These are phyloP conservation scores for Pomatostomus ruficeps DNA, from an alignment of 2,113 vertebrate genomes.

Conservation along the genomic window DNA sequence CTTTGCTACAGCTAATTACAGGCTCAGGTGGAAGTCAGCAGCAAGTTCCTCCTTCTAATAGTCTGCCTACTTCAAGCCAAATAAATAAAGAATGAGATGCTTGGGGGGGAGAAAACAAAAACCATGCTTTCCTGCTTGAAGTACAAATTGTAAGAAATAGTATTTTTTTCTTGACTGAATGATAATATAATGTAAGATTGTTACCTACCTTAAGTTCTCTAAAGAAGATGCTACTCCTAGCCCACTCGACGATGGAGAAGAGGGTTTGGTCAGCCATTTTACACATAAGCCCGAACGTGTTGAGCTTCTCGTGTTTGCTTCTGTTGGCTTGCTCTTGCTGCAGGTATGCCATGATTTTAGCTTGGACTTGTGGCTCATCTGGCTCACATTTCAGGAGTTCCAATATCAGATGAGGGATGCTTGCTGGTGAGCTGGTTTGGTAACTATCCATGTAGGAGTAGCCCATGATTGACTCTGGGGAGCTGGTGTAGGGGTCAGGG, in stretches of 20 bases:
- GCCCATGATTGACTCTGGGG: constrained; percentile 95
- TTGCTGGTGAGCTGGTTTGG: constrained; percentile 87
- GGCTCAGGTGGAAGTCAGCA: background rate
- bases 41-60: background rate
- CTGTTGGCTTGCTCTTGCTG: constrained; percentile 96
- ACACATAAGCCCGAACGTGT: constrained; percentile 97
- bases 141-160: background rate
- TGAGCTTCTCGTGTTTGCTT: constrained; percentile 93
- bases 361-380: constrained; percentile 93
- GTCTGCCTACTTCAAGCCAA: background rate
- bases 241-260: constrained; percentile 99
- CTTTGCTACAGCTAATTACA: background rate
- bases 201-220: constrained; percentile 93
- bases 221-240: constrained; percentile 98
- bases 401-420: constrained; percentile 92
- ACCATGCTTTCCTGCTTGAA: background rate
- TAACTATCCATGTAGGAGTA: constrained; percentile 93
- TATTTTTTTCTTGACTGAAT: background rate
- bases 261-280: constrained; percentile 99
- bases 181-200: background rate
- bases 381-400: constrained; percentile 98
- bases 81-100: background rate
- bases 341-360: constrained; percentile 90
- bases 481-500: constrained; percentile 95
- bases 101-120: background rate